Evolutionary conservation across 2,797 vertebrate species (phyloP).

Genomic region (Gymnothorax javanicus): DNA sequence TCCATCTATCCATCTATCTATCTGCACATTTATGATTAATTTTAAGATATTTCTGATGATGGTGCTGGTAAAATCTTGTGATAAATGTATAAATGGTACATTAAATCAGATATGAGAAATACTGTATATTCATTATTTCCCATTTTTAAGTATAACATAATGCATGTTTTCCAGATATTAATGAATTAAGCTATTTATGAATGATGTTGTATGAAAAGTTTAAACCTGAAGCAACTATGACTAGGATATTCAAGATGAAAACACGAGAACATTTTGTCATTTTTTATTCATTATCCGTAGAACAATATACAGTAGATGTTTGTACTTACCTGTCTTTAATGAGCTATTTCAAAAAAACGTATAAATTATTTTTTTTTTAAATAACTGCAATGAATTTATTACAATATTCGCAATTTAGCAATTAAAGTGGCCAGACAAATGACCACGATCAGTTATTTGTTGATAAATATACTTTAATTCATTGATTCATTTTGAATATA

Average conservation of each 20-base stretch:
- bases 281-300: not conserved
- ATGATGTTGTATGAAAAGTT: constrained; percentile 53
- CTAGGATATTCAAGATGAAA: constrained; percentile 28
- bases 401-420: not conserved
- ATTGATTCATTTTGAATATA: not conserved
- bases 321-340: not conserved
- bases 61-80: constrained; percentile 67
- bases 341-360: not conserved
- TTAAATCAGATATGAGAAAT: constrained; percentile 68
- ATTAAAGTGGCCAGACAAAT: not conserved
- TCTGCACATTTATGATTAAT: constrained; percentile 51
- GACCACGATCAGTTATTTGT: not conserved
- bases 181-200: constrained; percentile 60
- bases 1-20: constrained; percentile 2
- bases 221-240: constrained; percentile 57
- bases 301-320: not conserved
- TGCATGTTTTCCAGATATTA: constrained; percentile 58
- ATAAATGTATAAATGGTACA: constrained; percentile 55
- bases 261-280: not conserved
- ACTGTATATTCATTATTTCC: constrained; percentile 45
- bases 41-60: constrained; percentile 59
- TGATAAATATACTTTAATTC: not conserved
- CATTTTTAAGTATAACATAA: constrained; percentile 50
- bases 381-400: not conserved
- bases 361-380: not conserved